Percentiles rank a stretch among this genome's conserved stretches.
These are phyloP conservation scores for Amphimedon queenslandica DNA, from an alignment of 37 sponge, comb jelly and placozoan genomes.

Conservation along the genomic window DNA sequence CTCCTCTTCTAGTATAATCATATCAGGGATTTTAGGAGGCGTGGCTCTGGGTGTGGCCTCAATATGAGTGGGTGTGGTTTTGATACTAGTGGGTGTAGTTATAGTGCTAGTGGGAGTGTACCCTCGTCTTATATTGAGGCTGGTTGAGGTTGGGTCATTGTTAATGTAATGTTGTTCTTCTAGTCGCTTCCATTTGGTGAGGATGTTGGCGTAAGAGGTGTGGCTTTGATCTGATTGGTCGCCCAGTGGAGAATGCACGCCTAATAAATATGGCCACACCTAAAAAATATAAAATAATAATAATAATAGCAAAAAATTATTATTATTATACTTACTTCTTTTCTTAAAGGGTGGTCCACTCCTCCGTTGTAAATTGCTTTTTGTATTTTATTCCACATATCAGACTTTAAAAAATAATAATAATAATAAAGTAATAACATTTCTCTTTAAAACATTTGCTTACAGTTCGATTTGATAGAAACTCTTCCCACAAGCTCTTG, in stretches of 20 bases:
- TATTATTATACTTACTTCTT: conserved; percentile 43
- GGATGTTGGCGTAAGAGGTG: neutral
- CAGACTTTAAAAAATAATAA: conserved; percentile 3
- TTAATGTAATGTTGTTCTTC: conserved; percentile 15
- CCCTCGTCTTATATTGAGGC: neutral
- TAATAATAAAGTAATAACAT: neutral
- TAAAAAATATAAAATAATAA: neutral
- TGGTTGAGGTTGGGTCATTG: neutral
- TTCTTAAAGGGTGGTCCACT: conserved; percentile 43
- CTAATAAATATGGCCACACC: conserved; percentile 85
- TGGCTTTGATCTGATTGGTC: conserved; percentile 6
- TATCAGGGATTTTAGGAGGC: too few relatives aligned
- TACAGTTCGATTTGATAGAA: conserved; percentile 14
- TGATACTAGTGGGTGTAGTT: neutral
- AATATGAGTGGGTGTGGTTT: neutral
- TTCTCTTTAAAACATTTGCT: conserved; percentile 9
- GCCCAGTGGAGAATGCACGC: conserved; percentile 28
- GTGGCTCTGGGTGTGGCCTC: neutral
- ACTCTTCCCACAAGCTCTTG: conserved; percentile 30
- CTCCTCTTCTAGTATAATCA: neutral
- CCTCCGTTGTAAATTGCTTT: conserved; percentile 68
- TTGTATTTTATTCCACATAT: conserved; percentile 29
- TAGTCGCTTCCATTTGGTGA: conserved; percentile 36
- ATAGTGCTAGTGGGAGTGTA: neutral
- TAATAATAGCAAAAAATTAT: neutral